Percentiles rank a stretch among this genome's conserved stretches.
These are phyloP conservation scores for Microctenopoma stevenorrisi DNA, from an alignment of 2,797 vertebrate genomes.

Conservation along the genomic window DNA sequence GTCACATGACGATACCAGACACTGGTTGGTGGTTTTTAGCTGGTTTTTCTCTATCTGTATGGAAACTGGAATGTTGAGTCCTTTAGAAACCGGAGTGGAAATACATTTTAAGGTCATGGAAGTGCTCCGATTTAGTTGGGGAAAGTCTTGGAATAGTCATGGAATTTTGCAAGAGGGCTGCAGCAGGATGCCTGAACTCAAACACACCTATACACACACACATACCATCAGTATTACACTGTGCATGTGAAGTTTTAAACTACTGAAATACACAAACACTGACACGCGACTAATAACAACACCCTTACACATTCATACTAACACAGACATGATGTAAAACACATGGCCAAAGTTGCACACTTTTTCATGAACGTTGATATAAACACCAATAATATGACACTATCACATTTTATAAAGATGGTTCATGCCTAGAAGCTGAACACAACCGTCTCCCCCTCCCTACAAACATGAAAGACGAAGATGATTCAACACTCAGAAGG, in stretches of 20 bases:
- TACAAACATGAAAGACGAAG: slow-evolving; percentile 48
- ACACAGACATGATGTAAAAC: slow-evolving; percentile 12
- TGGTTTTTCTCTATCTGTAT: slow-evolving; percentile 29
- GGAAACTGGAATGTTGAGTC: slow-evolving; percentile 27
- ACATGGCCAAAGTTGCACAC: slow-evolving; percentile 15
- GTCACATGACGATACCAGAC: slow-evolving; percentile 18
- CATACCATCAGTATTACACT: not conserved
- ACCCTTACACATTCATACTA: not conserved
- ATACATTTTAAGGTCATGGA: slow-evolving; percentile 39
- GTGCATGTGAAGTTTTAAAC: slow-evolving; percentile 15
- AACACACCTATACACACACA: slow-evolving; percentile 3
- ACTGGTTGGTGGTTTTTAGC: slow-evolving; percentile 39
- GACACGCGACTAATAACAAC: slow-evolving; percentile 15
- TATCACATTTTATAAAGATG: slow-evolving; percentile 60
- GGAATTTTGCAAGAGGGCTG: slow-evolving; percentile 32
- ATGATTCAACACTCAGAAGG: slow-evolving; percentile 57
- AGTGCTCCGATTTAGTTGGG: slow-evolving; percentile 38
- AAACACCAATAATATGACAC: slow-evolving; percentile 57
- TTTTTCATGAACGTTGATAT: slow-evolving; percentile 38
- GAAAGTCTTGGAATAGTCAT: slow-evolving; percentile 50
- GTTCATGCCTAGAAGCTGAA: slow-evolving; percentile 41
- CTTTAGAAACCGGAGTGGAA: slow-evolving; percentile 35
- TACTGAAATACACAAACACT: slow-evolving; percentile 12
- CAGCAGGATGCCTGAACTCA: slow-evolving; percentile 26
- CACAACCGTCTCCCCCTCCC: slow-evolving; percentile 22